Evolutionary conservation across 2,797 vertebrate genomes (phyloP).

Genomic region (Onychomys arenicola): DNA sequence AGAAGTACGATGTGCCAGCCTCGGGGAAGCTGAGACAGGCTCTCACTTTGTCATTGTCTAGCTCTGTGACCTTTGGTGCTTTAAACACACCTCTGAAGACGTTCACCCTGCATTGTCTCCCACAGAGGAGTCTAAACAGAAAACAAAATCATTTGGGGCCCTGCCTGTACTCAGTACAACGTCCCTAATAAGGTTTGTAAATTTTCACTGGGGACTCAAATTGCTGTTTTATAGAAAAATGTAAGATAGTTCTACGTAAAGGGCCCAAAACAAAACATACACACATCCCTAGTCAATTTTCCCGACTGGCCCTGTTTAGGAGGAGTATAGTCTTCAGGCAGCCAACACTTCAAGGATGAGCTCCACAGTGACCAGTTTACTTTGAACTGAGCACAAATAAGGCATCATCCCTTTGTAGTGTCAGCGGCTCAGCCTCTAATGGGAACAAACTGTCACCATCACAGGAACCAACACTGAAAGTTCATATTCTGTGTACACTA

Average conservation of each 20-base stretch:
- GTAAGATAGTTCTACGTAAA: not conserved
- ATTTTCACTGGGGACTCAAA: not conserved
- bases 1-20: not conserved
- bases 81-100: not conserved
- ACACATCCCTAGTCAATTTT: not conserved
- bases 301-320: not conserved
- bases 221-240: conserved; percentile 28
- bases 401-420: not conserved
- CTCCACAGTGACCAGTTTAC: not conserved
- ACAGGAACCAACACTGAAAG: not conserved
- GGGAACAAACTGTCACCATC: conserved; percentile 7
- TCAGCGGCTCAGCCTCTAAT: not conserved
- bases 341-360: not conserved
- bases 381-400: conserved; percentile 24
- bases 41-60: conserved; percentile 33
- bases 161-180: not conserved
- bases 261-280: not conserved
- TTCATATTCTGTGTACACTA: not conserved
- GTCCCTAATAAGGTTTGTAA: not conserved
- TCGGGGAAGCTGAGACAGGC: not conserved
- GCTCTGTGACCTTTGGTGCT: not conserved
- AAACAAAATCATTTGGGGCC: not conserved
- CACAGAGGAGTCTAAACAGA: not conserved
- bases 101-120: not conserved
- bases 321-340: not conserved